Percentiles rank a stretch among this genome's conserved stretches.
These are phyloP conservation scores for Tragelaphus strepsiceros DNA, from an alignment of 2,113 vertebrate species.

Conservation along the genomic window DNA sequence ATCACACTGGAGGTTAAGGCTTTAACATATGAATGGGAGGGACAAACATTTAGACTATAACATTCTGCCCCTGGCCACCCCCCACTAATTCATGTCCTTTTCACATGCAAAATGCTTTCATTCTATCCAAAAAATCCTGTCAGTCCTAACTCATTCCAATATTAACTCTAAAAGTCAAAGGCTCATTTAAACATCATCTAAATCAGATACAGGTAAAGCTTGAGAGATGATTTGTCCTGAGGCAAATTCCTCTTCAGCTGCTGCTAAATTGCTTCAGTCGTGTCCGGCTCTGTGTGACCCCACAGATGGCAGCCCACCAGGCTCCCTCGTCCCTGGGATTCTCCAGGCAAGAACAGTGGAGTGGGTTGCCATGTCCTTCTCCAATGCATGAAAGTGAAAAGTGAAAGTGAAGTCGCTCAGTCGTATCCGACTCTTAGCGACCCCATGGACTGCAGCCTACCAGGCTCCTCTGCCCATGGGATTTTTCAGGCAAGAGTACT, in stretches of 20 bases:
- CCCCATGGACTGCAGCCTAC: too few relatives aligned
- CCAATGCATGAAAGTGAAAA: too few relatives aligned
- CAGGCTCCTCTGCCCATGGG: too few relatives aligned
- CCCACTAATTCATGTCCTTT: neutral
- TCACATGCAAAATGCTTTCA: neutral
- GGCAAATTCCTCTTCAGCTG: neutral
- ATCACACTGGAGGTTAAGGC: neutral
- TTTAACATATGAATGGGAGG: neutral
- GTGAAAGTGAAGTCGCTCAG: too few relatives aligned
- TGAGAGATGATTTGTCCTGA: neutral
- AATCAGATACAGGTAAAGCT: neutral
- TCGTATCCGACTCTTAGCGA: too few relatives aligned
- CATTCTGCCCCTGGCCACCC: neutral
- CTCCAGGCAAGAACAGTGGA: too few relatives aligned
- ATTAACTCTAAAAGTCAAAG: neutral
- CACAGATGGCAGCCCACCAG: too few relatives aligned
- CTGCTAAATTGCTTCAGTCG: too few relatives aligned
- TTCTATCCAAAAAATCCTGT: neutral
- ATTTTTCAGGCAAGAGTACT: too few relatives aligned
- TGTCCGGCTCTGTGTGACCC: too few relatives aligned
- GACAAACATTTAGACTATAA: neutral
- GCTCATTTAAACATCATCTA: neutral
- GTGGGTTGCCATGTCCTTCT: too few relatives aligned
- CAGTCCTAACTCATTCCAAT: neutral
- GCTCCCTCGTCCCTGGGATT: too few relatives aligned